Base-by-base conservation (phyloP, 37 sponge, comb jelly and placozoan species). In the Amphimedon queenslandica region DNA sequence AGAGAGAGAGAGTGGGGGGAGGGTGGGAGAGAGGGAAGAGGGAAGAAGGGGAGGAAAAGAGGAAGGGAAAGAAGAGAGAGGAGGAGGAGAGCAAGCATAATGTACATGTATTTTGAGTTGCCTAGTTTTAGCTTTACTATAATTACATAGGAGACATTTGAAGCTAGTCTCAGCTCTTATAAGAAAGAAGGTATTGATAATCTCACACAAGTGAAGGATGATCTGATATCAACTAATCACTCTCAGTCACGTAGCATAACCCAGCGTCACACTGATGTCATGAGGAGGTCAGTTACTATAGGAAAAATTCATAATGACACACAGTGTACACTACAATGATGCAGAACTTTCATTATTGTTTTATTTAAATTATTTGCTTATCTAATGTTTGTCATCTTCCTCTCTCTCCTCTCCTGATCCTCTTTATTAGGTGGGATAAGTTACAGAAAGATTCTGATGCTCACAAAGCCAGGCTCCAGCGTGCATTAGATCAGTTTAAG, bases 401-500 rank as follows among this genome's bases (percentile, higher is more conserved):
- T 5, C 71, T 51, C 6, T 1, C 31, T 11, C 51, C 24, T 51
- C 8, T n/a, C 34, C 33, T 6, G 28, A 1, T 6, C 3, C 4
- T 27, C 69, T 41, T 35, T 11, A 28, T 11, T 18, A 89, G 95
- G 42, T 95, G 96, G 96, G 88, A 91, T 40, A 88, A 84, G 40
- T 63, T 95, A 31, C 55, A 64, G 58, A 88, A 80, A 25, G 87
- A 84, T 61, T 76, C 75, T 23, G 89, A 88, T 1, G 71, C 63
- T 8, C 72, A 90, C 64, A 91, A 85, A 55, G 78, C 65, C 27
- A 39, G 85, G 35, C 89, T 95, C 0, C 76, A 64, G 55, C 84
- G 92, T 16, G 63, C 89, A 11, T 68, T 83, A 58, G 96, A 95
- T 32, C 89, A 90, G 67, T 92, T 84, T 70, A 84, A 84, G 55